Conservation (phyloP, 2,797 vertebrate genomes). For the Chelidonichthys spinosus region DNA sequence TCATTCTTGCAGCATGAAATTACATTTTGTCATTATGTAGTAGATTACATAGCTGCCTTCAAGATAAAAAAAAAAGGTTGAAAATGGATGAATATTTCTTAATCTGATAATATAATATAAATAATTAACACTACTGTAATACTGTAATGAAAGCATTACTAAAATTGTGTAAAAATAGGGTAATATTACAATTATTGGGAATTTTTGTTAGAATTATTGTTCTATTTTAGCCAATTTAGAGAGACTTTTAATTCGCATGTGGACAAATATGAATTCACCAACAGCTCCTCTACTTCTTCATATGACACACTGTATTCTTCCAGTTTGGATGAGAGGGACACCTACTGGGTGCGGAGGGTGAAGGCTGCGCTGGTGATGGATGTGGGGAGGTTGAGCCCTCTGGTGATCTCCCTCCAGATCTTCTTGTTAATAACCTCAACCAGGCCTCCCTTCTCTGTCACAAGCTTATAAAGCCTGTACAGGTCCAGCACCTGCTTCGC, state of each 20-base stretch:
- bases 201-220: neutral
- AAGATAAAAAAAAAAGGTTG: neutral
- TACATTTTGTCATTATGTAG: no score
- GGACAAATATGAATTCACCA: neutral
- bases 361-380: constrained; percentile 99
- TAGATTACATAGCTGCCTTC: neutral
- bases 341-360: constrained; percentile 98
- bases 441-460: constrained; percentile 97
- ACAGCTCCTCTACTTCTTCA: neutral
- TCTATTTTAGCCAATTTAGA: neutral
- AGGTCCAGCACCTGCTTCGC: constrained; percentile 97
- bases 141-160: neutral
- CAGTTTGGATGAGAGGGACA: constrained; percentile 32
- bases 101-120: neutral
- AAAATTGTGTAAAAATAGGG: neutral
- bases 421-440: constrained; percentile 99
- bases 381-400: constrained; percentile 96
- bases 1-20: neutral
- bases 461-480: constrained; percentile 94
- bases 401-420: constrained; percentile 99
- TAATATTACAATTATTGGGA: neutral
- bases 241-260: neutral
- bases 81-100: neutral
- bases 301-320: neutral
- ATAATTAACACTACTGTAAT: neutral